Percentiles rank a stretch among this genome's conserved stretches.
Conservation (phyloP, 2,888 invertebrate species). For the Drosophila pullipes region DNA sequence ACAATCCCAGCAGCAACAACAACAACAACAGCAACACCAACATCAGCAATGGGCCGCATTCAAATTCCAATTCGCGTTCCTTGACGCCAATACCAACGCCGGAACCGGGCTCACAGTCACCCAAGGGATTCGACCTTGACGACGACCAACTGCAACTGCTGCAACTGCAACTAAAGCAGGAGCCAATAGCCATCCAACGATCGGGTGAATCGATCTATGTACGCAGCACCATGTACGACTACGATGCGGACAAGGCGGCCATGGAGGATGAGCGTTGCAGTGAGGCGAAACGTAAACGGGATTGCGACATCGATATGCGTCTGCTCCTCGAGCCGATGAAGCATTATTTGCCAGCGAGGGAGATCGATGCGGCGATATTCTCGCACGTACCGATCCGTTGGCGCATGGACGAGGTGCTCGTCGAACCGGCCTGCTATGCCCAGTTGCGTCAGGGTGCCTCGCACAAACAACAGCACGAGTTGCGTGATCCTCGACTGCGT, state of each 20-base stretch:
- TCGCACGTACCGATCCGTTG: slow-evolving; percentile 91
- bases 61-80: slow-evolving; percentile 75
- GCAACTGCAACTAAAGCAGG: neutral
- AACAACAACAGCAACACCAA: slow-evolving; percentile 26
- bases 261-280: slow-evolving; percentile 39
- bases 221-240: slow-evolving; percentile 83
- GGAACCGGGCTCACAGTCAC: slow-evolving; percentile 75
- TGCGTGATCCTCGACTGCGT: slow-evolving; percentile 90
- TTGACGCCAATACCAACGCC: slow-evolving; percentile 76
- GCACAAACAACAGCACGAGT: slow-evolving; percentile 89
- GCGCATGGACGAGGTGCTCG: slow-evolving; percentile 87
- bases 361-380: slow-evolving; percentile 93
- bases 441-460: slow-evolving; percentile 90
- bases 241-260: slow-evolving; percentile 49
- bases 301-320: slow-evolving; percentile 90
- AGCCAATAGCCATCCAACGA: neutral
- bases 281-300: slow-evolving; percentile 25
- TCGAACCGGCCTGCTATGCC: slow-evolving; percentile 91
- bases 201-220: slow-evolving; percentile 61
- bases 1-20: slow-evolving; percentile 22
- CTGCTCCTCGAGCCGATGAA: slow-evolving; percentile 92
- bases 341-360: slow-evolving; percentile 93
- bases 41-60: slow-evolving; percentile 26
- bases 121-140: slow-evolving; percentile 43
- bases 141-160: slow-evolving; percentile 15